A percentile compares a stretch with the other conserved stretches of the same genome.
These are phyloP conservation scores for Epicampocera succincta DNA, from an alignment of 2,888 invertebrate species.

Conservation along the genomic window DNA sequence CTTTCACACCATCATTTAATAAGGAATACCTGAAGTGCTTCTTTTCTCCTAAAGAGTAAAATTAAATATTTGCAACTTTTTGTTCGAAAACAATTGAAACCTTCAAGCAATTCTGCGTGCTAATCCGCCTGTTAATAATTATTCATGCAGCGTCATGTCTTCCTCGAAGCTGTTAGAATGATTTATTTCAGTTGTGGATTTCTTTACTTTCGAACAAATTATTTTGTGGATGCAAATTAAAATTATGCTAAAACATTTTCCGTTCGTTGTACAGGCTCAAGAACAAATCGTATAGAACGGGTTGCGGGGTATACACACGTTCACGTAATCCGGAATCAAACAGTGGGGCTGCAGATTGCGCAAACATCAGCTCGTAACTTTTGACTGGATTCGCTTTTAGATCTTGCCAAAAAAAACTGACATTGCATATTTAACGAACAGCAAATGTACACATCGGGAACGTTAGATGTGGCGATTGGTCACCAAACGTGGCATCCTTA, in stretches of 20 bases:
- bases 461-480: too few relatives aligned
- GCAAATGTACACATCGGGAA: too few relatives aligned
- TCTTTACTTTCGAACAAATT: conserved; percentile 31
- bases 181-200: conserved; percentile 52
- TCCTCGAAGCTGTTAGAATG: conserved; percentile 19
- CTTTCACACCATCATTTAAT: conserved; percentile 36
- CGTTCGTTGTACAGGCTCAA: neutral
- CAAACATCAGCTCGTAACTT: neutral
- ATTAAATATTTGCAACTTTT: conserved; percentile 26
- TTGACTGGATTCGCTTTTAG: too few relatives aligned
- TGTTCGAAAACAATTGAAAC: neutral
- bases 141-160: conserved; percentile 47
- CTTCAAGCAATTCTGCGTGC: neutral
- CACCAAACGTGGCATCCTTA: too few relatives aligned
- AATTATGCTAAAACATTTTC: conserved; percentile 29
- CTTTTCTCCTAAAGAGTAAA: neutral
- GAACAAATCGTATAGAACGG: conserved; percentile 36
- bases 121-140: conserved; percentile 34
- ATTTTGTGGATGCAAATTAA: conserved; percentile 13
- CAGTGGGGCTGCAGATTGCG: conserved; percentile 11
- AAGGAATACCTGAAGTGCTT: conserved; percentile 29
- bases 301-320: conserved; percentile 24
- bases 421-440: too few relatives aligned
- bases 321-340: conserved; percentile 17
- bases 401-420: too few relatives aligned